Evolutionary conservation across 2,113 vertebrate genomes (phyloP), one percentile per base, ranked within the genome.

Genomic region (Ptilorrhoa leucosticta): DNA sequence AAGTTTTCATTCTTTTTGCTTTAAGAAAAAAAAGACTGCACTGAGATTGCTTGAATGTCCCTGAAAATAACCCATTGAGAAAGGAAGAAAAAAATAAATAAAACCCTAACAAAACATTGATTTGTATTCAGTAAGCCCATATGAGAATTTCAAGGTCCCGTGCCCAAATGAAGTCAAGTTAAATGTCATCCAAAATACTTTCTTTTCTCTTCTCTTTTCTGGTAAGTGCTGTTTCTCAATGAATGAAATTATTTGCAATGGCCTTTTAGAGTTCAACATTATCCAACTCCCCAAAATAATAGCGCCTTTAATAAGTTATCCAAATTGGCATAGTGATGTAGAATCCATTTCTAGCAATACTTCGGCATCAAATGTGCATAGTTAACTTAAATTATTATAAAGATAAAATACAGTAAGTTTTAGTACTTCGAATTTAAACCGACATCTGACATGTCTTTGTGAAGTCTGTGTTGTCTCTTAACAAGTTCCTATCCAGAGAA

Each of bases 141-240:
- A 73, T 68, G 51, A 95, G 96, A 96, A 94, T 92, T 96, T 96
- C 85, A 94, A 89, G 56, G 68, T 78, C 89, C 83, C 8, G 1
- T 70, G 58, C 64, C 26, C 66, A 86, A 69, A 89, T 71, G 58
- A 97, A 96, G 84, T 63, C 88, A 94, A 96, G 83, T 68, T 57
- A 97, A 96, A 97, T 91, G 69, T 89, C 84, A 94, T 84, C 37
- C 57, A 95, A 94, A 97, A 90, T 89, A 84, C 77, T 88, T 96
- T 79, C 69, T 84, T 94, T 94, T 80, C 79, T 93, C 68, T 93
- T 83, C 47, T 83, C 50, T 93, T 91, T 90, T 95, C 82, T 90
- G 42, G 16, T 90, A 89, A 96, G 47, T 85, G 47, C 53, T 87
- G 44, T 85, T 64, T 95, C 50, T 72, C 61, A 45, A 51, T 96